These are phyloP conservation scores for Mormoops blainvillei DNA, from an alignment of 2,113 vertebrate species.

Conservation along the genomic window DNA sequence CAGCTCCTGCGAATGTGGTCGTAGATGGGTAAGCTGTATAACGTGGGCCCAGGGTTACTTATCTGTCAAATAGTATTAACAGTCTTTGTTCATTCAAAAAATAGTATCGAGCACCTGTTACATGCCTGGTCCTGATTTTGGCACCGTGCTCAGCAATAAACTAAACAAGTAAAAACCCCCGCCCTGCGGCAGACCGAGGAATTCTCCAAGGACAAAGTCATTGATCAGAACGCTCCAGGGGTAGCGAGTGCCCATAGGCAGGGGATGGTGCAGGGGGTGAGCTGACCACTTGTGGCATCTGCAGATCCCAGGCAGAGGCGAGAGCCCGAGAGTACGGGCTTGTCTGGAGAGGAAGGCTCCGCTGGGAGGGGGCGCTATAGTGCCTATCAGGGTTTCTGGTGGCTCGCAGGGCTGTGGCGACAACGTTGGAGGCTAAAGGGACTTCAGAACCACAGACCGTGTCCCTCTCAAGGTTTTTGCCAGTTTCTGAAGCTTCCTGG, in stretches of 20 bases:
- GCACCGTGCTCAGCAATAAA: rapidly evolving
- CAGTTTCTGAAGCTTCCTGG: no score
- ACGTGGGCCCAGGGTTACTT: not conserved
- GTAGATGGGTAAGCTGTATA: not conserved
- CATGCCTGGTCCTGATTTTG: rapidly evolving
- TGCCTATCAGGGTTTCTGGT: not conserved
- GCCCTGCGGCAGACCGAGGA: rapidly evolving
- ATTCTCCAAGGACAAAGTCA: rapidly evolving
- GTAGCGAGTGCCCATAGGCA: not conserved
- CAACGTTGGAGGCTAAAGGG: not conserved
- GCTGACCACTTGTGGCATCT: rapidly evolving
- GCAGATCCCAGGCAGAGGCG: not conserved
- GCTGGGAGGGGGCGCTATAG: no score
- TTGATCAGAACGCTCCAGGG: not conserved
- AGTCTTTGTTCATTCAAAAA: no score
- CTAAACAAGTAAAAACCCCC: rapidly evolving
- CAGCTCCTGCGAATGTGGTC: not conserved
- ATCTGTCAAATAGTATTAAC: no score
- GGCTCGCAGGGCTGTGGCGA: not conserved
- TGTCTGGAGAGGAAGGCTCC: not conserved
- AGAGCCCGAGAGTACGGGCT: rapidly evolving
- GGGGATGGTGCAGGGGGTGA: rapidly evolving
- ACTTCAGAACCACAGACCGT: not conserved
- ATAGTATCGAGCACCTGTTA: rapidly evolving
- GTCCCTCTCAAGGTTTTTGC: not conserved